Percentiles rank a stretch among this genome's conserved stretches.
Conservation (phyloP, 2,113 vertebrate genomes). For the Leptodactylus fuscus region DNA sequence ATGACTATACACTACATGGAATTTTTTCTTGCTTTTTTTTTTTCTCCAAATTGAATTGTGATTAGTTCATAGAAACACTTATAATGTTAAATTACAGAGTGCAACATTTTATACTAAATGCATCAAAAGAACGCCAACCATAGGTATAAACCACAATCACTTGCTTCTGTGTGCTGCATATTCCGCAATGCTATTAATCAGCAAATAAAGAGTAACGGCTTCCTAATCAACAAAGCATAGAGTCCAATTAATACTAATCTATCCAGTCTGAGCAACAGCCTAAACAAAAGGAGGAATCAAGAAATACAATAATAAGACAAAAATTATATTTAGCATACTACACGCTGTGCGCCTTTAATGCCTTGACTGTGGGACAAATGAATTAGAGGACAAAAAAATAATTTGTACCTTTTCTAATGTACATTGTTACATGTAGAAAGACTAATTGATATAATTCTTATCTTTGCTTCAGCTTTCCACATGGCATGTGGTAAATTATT, state of each 20-base stretch:
- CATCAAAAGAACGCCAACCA: neutral
- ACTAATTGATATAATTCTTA: slow-evolving; percentile 26
- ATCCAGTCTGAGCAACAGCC: neutral
- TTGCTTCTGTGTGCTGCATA: neutral
- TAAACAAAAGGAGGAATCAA: neutral
- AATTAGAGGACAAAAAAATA: neutral
- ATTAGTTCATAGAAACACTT: too few species aligned
- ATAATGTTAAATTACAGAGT: too few species aligned
- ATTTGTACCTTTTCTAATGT: slow-evolving; percentile 15
- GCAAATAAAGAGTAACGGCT: neutral
- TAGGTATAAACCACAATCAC: neutral
- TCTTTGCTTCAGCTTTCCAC: neutral
- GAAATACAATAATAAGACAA: neutral
- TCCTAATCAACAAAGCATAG: slow-evolving; percentile 13
- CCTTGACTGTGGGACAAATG: slow-evolving; percentile 3
- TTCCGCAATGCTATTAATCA: slow-evolving; percentile 21
- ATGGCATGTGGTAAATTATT: slow-evolving; percentile 23
- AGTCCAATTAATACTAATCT: slow-evolving; percentile 27
- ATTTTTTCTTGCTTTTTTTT: too few species aligned
- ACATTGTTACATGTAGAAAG: neutral
- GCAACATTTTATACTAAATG: neutral
- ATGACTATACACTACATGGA: too few species aligned
- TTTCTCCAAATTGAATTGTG: too few species aligned
- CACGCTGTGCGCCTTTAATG: neutral
- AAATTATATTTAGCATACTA: slow-evolving; percentile 9